A percentile compares a stretch with the other conserved stretches of the same genome.
Evolutionary conservation across 2,797 vertebrate species (phyloP).

Genomic region (Craterocephalus amniculus): DNA sequence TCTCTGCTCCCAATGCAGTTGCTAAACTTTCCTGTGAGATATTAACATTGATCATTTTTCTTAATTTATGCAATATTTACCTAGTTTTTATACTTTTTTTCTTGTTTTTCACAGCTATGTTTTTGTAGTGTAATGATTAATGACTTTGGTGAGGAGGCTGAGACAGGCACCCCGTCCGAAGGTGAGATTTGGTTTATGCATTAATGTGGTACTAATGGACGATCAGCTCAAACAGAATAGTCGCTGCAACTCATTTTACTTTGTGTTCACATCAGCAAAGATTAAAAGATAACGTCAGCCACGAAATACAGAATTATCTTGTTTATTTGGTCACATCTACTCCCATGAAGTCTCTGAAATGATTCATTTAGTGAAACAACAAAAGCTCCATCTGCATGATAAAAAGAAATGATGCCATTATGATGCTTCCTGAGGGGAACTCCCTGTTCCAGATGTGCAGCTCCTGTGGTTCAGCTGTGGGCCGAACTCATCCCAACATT

Average conservation of each 20-base stretch:
- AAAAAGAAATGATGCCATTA: constrained; percentile 36
- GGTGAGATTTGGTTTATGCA: constrained; percentile 33
- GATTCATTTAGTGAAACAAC: not conserved
- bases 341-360: too few relatives aligned
- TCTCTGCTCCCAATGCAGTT: too few relatives aligned
- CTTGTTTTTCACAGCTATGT: too few relatives aligned
- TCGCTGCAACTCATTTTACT: constrained; percentile 6
- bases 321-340: too few relatives aligned
- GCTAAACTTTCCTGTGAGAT: too few relatives aligned
- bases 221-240: constrained; percentile 61
- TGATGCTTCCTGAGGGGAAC: constrained; percentile 39
- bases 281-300: not conserved
- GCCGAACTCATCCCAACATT: constrained; percentile 32
- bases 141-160: constrained; percentile 45
- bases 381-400: constrained; percentile 18
- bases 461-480: constrained; percentile 35
- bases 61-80: too few relatives aligned
- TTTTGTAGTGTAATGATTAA: constrained; percentile 56
- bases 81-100: too few relatives aligned
- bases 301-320: not conserved
- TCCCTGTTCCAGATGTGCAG: constrained; percentile 57
- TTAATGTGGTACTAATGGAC: constrained; percentile 68
- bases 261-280: not conserved
- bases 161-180: constrained; percentile 47
- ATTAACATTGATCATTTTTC: too few relatives aligned